Percentiles rank a stretch among this genome's conserved stretches.
Conservation (phyloP, 2,888 invertebrate species). For the Doris montereyensis region DNA sequence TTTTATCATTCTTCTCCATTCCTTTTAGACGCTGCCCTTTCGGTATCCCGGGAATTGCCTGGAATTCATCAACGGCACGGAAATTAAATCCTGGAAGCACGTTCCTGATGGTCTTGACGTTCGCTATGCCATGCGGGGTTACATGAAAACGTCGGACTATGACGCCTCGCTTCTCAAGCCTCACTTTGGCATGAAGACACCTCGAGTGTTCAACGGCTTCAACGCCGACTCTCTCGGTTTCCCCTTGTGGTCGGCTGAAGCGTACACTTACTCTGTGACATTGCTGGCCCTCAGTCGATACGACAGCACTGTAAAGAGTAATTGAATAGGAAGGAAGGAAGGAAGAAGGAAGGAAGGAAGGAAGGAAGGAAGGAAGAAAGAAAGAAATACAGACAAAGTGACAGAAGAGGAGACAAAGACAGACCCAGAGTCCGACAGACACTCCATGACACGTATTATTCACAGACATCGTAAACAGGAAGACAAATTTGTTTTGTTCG, state of each 20-base stretch:
- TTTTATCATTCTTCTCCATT: no score
- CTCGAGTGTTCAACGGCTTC: slow-evolving; percentile 57
- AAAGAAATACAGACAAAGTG: neutral
- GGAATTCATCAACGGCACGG: slow-evolving; percentile 50
- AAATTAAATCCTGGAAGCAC: slow-evolving; percentile 38
- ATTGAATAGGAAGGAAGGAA: neutral
- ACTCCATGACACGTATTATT: no score
- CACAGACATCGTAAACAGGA: no score
- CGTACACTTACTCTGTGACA: slow-evolving; percentile 60
- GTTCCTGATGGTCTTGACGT: slow-evolving; percentile 31
- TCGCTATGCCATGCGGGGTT: slow-evolving; percentile 58
- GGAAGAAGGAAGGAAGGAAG: neutral
- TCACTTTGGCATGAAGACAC: slow-evolving; percentile 46
- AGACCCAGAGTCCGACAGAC: no score
- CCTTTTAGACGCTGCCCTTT: slow-evolving; percentile 34
- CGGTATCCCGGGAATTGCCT: slow-evolving; percentile 48
- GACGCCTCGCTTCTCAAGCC: slow-evolving; percentile 49
- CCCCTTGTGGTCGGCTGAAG: slow-evolving; percentile 62
- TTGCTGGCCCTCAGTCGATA: slow-evolving; percentile 54
- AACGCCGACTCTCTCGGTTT: slow-evolving; percentile 54
- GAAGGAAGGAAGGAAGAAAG: neutral
- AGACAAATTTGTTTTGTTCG: no score
- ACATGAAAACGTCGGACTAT: slow-evolving; percentile 47
- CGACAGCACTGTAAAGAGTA: slow-evolving; percentile 18
- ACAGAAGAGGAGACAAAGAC: no score